phyloP scores from a whole-genome alignment of 2,888 invertebrate species.

The Lepeophtheirus nordmannii region DNA sequence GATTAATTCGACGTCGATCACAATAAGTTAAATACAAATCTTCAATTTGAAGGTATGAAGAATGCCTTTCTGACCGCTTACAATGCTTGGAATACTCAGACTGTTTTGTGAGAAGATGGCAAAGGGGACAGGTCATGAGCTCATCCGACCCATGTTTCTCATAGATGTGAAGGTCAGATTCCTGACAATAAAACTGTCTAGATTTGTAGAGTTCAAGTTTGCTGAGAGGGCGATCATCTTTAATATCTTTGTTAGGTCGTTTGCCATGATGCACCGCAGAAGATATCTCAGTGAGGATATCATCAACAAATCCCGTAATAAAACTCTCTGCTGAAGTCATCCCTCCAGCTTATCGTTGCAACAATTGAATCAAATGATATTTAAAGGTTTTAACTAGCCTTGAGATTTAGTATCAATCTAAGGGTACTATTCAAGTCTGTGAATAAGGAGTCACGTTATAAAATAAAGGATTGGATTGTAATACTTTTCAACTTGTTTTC shows the following conservation, averaged over 20 bases:
- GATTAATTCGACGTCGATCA: conserved; percentile 1
- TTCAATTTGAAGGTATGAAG: neutral
- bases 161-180: neutral
- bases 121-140: neutral
- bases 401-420: too few species aligned
- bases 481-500: too few species aligned
- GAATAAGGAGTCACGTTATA: too few species aligned
- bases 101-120: neutral
- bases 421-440: too few species aligned
- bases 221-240: neutral
- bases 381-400: too few species aligned
- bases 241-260: too few species aligned
- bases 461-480: too few species aligned
- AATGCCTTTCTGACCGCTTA: conserved; percentile 3
- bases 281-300: conserved; percentile 1
- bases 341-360: too few species aligned
- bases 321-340: neutral
- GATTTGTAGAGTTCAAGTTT: conserved; percentile 1
- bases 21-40: neutral
- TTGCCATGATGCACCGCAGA: too few species aligned
- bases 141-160: neutral
- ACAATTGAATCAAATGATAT: too few species aligned
- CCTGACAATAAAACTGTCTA: neutral
- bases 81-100: neutral
- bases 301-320: neutral